Conservation (phyloP, 2,888 invertebrate genomes). For the Drosophila pseudotalamancana region DNA sequence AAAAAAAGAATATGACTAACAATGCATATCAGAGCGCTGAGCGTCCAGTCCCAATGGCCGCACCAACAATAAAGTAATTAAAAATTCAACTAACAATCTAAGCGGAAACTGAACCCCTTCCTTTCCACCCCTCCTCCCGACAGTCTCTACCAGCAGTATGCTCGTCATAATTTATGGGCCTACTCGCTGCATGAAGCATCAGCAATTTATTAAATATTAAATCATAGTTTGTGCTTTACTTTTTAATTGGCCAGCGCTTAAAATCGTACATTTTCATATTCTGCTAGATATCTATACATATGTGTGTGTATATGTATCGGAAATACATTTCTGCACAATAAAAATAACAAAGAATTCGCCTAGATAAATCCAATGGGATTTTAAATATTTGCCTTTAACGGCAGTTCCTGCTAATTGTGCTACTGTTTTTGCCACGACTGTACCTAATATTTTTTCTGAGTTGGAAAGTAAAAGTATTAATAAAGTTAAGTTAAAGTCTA, state of each 20-base stretch:
- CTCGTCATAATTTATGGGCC: constrained; percentile 6
- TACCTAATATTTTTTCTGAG: background rate
- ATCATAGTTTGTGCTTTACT: background rate
- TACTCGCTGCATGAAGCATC: background rate
- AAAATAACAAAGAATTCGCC: too few relatives aligned
- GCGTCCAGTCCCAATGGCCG: constrained; percentile 22
- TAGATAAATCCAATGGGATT: too few relatives aligned
- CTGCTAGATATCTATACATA: too few relatives aligned
- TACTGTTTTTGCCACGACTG: background rate
- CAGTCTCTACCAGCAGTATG: background rate
- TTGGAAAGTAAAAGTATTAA: too few relatives aligned
- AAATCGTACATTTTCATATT: background rate
- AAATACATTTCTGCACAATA: too few relatives aligned
- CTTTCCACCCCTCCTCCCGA: background rate
- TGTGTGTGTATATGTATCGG: too few relatives aligned
- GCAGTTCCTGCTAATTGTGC: background rate
- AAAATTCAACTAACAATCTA: constrained; percentile 54
- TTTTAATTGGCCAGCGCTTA: background rate
- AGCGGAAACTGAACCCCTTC: constrained; percentile 31
- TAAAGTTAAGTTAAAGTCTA: too few relatives aligned
- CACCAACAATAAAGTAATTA: constrained; percentile 60
- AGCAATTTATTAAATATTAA: constrained; percentile 7
- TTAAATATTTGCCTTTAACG: too few relatives aligned
- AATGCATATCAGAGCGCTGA: constrained; percentile 37
- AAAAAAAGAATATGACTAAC: constrained; percentile 15